These are phyloP conservation scores for Morpho deidamia DNA, from an alignment of 2,888 invertebrate genomes.

Conservation along the genomic window DNA sequence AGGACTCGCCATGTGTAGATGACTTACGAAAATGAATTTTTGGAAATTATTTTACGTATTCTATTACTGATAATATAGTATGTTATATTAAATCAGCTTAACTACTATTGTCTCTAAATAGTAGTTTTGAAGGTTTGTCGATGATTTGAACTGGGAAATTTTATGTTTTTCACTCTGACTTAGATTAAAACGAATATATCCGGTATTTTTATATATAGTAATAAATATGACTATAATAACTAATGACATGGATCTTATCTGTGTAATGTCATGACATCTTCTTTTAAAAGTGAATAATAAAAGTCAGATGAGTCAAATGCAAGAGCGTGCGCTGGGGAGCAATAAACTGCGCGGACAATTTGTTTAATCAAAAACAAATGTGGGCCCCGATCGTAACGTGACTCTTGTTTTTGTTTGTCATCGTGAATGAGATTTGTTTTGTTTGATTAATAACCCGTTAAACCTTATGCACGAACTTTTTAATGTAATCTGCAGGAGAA, in stretches of 20 bases:
- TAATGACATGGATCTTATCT: not conserved
- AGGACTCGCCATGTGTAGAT: too few relatives aligned
- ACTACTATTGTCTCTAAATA: too few relatives aligned
- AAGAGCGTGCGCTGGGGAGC: slow-evolving; percentile 47
- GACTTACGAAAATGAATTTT: too few relatives aligned
- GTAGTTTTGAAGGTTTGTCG: too few relatives aligned
- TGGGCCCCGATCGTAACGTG: slow-evolving; percentile 41
- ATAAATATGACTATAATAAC: too few relatives aligned
- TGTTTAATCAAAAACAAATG: slow-evolving; percentile 77
- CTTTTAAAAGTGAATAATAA: slow-evolving; percentile 29
- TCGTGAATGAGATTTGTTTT: slow-evolving; percentile 51
- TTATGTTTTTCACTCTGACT: too few relatives aligned
- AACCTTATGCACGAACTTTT: slow-evolving; percentile 3
- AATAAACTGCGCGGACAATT: slow-evolving; percentile 72
- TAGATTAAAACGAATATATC: slow-evolving; percentile 7
- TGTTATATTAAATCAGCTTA: too few relatives aligned
- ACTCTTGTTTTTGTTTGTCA: slow-evolving; percentile 53
- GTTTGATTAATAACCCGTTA: slow-evolving; percentile 27
- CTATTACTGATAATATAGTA: too few relatives aligned
- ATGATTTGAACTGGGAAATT: too few relatives aligned
- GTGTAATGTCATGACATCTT: slow-evolving; percentile 2
- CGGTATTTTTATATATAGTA: not conserved
- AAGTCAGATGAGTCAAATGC: slow-evolving; percentile 43
- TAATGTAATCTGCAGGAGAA: not conserved
- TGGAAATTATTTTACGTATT: too few relatives aligned